Base-by-base conservation (phyloP, 2,797 vertebrate species). In the Orientallactaga sibirica region DNA sequence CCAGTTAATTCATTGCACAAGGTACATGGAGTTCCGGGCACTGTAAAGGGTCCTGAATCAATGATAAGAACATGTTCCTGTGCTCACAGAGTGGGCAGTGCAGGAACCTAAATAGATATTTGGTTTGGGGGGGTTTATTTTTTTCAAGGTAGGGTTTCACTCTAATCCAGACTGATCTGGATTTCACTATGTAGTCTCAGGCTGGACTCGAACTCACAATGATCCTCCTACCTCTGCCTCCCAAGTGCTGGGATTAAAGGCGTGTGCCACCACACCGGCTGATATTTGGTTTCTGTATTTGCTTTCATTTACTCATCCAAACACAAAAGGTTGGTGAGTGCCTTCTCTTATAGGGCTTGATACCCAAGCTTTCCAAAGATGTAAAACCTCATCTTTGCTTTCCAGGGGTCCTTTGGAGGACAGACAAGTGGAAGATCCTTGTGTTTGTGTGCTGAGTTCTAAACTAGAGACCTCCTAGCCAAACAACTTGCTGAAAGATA, bases 301-400 rank as follows among this genome's bases (percentile, higher is more conserved):
- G 12, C 88, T 83, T 74, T 25, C 55, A 77, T 66, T 88, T 74
- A 75, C 27, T 88, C 11, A 48, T 79, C 82, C 78, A 94, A 91
- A 87, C 7, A 22, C 7, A 37, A 66, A 84, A 79, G 64, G 7
- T 68, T 90, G 48, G 19, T 61, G 73, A 86, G 33, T 25, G 12
- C n/a, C 48, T 90, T 67, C 37, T 22, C 25, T n/a, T 85, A 3
- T 84, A 71, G 64, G 27, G 4, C 52, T 55, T 48, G 25, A 61
- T 29, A 33, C 20, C 4, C 19, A 16, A 52, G 66, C 7, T n/a
- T 19, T 25, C 12, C 12, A 78, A 68, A 74, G 68, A 86, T 76
- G 7, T 88, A 48, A 43, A 29, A 18, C 22, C n/a, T 78, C 14
- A 61, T 6, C 18, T 9, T 2, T 71, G 9, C 33, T 66, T 88